Base-by-base conservation (phyloP, 2,888 invertebrate genomes). In the Drosophila nigritarsus region DNA sequence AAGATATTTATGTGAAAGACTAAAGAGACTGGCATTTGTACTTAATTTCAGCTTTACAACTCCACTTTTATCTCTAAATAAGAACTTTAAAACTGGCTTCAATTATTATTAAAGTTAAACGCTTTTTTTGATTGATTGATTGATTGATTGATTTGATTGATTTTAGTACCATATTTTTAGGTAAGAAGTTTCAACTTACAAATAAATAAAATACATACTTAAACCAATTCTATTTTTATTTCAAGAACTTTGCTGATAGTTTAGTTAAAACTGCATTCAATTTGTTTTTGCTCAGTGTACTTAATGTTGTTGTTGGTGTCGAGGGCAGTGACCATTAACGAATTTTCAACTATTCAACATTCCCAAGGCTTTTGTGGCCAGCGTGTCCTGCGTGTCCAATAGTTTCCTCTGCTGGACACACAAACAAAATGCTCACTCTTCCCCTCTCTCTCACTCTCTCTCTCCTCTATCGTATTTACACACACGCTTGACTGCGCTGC, bases 291-390 rank as follows among this genome's bases (percentile, higher is more conserved):
- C 3, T 1, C 27, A 27, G 55, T 60, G 54, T 54, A 54, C 50
- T 59, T 24, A 45, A 24, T 18, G 62, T 56, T 54, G 24, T n/a
- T 48, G 48, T 42, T 65, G 50, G 63, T 64, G 74, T 59, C 62
- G 77, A 75, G 82, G 80, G 76, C 87, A 89, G 83, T 87, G 87
- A 89, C 87, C 87, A 87, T 87, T 87, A 89, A 89, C 86, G 78
- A 85, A 89, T 89, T 85, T 83, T 87, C 87, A 89, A 89, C 85
- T 88, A 87, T 84, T 87, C 86, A 74, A 73, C 87, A 86, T 77
- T 86, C 74, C 58, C 73, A 67, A 63, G 61, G 67, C 68, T 73
- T 65, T 60, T 69, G 58, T 55, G 65, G 51, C 62, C 68, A 59
- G 54, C 65, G 67, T 56, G 42, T 60, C 38, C 50, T 45, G 59